Percentiles rank a stretch among this genome's conserved stretches.
phyloP scores from a whole-genome alignment of 2,113 vertebrate genomes.

The Apistogramma diplotaenia region DNA sequence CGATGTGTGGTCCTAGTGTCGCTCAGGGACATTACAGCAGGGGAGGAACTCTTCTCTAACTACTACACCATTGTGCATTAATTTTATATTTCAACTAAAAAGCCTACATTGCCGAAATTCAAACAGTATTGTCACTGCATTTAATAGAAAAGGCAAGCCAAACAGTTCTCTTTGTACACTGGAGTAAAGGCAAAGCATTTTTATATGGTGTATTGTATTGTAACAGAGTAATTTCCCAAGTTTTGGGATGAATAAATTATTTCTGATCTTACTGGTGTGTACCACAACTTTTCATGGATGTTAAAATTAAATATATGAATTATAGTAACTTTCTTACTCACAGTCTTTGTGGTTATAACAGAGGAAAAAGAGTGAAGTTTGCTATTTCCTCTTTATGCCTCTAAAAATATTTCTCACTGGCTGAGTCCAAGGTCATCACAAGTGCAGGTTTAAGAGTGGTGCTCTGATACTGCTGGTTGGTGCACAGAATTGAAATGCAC shows the following conservation, averaged over 20 bases:
- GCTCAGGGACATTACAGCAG: slow-evolving; percentile 83
- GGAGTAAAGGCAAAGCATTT: background rate
- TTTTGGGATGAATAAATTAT: background rate
- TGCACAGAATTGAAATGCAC: background rate
- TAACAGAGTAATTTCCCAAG: background rate
- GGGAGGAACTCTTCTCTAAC: slow-evolving; percentile 95
- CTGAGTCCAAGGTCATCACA: background rate
- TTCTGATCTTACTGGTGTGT: background rate
- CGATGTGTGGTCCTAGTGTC: slow-evolving; percentile 89
- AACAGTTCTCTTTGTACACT: background rate
- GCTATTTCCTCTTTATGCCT: no score
- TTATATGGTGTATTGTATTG: background rate
- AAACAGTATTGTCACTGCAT: background rate
- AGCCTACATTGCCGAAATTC: background rate
- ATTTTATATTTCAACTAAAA: background rate
- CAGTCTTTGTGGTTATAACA: background rate
- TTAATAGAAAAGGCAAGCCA: background rate
- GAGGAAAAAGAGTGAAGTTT: background rate
- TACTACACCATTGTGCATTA: slow-evolving; percentile 90
- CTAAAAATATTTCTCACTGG: background rate
- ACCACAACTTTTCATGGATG: background rate
- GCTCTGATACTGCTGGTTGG: background rate
- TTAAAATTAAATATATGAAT: background rate
- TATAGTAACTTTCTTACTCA: background rate
- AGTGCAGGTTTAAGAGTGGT: background rate